Base-by-base conservation (phyloP, 2,113 vertebrate genomes). In the Scolopax mira region DNA sequence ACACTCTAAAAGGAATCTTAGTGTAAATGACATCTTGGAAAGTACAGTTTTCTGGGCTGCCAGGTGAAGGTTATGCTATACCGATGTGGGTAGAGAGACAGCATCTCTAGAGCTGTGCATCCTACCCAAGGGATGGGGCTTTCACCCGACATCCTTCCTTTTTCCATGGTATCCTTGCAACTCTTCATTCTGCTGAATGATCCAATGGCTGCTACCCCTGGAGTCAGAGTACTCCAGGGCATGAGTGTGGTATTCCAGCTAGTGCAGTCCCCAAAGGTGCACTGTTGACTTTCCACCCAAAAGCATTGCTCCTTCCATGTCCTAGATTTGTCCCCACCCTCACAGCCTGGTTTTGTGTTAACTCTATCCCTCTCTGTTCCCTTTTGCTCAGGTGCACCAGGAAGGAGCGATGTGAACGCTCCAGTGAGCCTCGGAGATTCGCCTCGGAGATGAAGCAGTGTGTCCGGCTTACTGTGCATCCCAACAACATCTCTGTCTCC, bases 401-500 rank as follows among this genome's bases (percentile, higher is more conserved):
- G 96, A 99, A 99, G 94, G 99, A 99, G 92, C 98, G 98, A 82
- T 99, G 99, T 9, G 99, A 99, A 85, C 98, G 99, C 60, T 99
- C 99, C 90, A 98, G 96, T 7, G 99, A 99, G 87, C 98, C 99
- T 17, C 98, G 99, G 35, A 98, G 99, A 95, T 99, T 99, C 48
- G 98, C 99, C 91, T 99, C 98, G 0, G 98, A 99, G 97, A 98
- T 99, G 98, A 99, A 98, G 97, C 99, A 99, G 96, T 99, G 99
- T 8, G 99, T 99, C 93, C 98, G 98, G 19, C 98, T 99, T 69
- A 99, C 98, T 0, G 99, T 99, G 79, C 99, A 99, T 49, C 99
- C 99, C 92, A 99, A 98, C 98, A 99, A 99, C 98, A 99, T 99
- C 98, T 99, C 99, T 0, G 99, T 99, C 93, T 99, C 99, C 88